phyloP scores from a whole-genome alignment of 1,140 invertebrate species.

The Paramacrobiotus metropolitanus region DNA sequence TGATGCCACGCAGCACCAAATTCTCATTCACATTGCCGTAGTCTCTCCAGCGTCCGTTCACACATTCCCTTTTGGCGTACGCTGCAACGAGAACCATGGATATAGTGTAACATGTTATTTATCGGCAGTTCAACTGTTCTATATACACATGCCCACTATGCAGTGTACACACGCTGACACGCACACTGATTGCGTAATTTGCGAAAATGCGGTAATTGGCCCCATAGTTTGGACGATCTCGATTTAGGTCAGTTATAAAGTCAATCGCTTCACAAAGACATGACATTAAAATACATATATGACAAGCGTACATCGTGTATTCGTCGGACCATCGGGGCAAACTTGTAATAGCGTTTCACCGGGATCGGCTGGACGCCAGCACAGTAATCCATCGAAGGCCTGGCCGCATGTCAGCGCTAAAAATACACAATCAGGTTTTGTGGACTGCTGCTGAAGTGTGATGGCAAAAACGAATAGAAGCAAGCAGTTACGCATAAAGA shows the following conservation, averaged over 20 bases:
- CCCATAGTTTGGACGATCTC: not conserved
- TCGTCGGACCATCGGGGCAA: not conserved
- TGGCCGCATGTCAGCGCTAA: not conserved
- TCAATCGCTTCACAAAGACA: not conserved
- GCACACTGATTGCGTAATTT: too few species aligned
- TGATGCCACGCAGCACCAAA: not conserved
- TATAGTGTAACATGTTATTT: too few species aligned
- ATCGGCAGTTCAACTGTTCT: too few species aligned
- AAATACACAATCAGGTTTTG: too few species aligned
- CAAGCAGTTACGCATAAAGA: too few species aligned
- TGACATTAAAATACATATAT: too few species aligned
- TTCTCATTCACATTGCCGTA: not conserved
- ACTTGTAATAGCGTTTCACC: not conserved
- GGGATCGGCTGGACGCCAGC: constrained; percentile 1
- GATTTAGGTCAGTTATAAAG: not conserved
- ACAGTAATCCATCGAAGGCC: not conserved
- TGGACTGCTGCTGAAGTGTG: too few species aligned
- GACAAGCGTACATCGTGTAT: not conserved
- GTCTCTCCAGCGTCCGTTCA: not conserved
- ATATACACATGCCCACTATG: too few species aligned
- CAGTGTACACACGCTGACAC: not conserved
- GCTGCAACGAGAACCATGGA: not conserved
- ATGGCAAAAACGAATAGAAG: too few species aligned
- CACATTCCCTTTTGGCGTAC: not conserved
- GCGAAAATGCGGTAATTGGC: too few species aligned